These are phyloP conservation scores for Cheilosia impressa DNA, from an alignment of 2,888 invertebrate species.

Conservation along the genomic window DNA sequence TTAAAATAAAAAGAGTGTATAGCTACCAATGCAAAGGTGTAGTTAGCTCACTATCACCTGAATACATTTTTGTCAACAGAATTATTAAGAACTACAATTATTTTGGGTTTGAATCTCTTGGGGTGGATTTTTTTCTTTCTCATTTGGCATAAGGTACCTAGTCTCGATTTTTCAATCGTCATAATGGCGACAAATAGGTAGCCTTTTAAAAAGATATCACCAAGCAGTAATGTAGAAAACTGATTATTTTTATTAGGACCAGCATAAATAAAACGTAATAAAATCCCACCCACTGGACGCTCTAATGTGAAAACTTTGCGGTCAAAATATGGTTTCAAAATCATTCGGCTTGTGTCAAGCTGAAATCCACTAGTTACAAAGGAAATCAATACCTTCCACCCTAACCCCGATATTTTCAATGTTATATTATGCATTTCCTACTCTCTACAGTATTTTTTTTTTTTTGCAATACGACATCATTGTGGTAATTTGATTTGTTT, in stretches of 20 bases:
- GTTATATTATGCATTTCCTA: conserved; percentile 48
- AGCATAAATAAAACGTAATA: background rate
- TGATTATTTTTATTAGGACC: background rate
- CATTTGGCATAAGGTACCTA: too few species aligned
- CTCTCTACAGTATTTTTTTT: background rate
- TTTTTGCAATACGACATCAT: conserved; percentile 69
- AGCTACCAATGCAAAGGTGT: too few species aligned
- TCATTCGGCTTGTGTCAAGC: conserved; percentile 27
- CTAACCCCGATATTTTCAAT: conserved; percentile 53
- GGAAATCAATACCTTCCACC: conserved; percentile 57
- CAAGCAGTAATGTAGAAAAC: too few species aligned
- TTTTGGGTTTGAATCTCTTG: too few species aligned
- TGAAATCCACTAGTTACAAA: conserved; percentile 16
- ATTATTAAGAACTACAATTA: too few species aligned
- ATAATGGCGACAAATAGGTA: too few species aligned
- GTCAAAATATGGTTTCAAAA: conserved; percentile 36
- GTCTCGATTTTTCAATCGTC: too few species aligned
- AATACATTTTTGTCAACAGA: too few species aligned
- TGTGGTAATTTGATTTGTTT: conserved; percentile 63
- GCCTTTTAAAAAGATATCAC: too few species aligned
- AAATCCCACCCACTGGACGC: background rate
- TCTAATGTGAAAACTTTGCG: conserved; percentile 13
- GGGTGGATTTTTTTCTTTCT: too few species aligned
- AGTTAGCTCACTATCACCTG: too few species aligned
- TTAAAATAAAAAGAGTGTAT: too few species aligned